Evolutionary conservation across 1,140 invertebrate genomes (phyloP).

Genomic region (Proales similis): DNA sequence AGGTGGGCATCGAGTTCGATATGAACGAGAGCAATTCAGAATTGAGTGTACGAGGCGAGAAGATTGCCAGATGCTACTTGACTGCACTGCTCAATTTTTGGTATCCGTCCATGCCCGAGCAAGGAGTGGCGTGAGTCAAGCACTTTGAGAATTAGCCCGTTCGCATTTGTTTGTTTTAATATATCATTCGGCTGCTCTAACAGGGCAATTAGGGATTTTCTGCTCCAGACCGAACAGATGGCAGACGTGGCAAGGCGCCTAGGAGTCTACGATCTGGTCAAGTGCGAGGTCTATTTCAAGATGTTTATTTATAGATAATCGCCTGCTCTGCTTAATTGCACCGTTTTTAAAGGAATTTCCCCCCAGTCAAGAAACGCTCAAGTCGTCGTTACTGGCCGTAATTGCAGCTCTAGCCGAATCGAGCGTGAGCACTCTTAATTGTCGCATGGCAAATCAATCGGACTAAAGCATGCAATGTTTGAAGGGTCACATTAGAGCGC

Average conservation of each 20-base stretch:
- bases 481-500: conserved; percentile 58
- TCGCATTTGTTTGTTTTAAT: background rate
- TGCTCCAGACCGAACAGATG: conserved; percentile 62
- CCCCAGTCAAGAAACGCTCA: conserved; percentile 60
- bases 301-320: background rate
- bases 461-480: conserved; percentile 8
- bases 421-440: conserved; percentile 40
- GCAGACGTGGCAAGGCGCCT: conserved; percentile 64
- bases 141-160: background rate
- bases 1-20: conserved; percentile 58
- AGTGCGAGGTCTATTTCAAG: conserved; percentile 60
- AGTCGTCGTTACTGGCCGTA: conserved; percentile 71
- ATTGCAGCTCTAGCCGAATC: conserved; percentile 62
- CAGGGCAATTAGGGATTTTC: conserved; percentile 60
- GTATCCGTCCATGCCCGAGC: conserved; percentile 66
- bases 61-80: conserved; percentile 59
- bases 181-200: conserved; percentile 41
- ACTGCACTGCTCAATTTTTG: conserved; percentile 58
- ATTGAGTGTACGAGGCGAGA: conserved; percentile 58
- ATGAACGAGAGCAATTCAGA: conserved; percentile 62
- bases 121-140: conserved; percentile 58
- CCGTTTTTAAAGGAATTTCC: conserved; percentile 66
- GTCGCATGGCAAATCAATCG: background rate
- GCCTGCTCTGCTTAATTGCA: conserved; percentile 37
- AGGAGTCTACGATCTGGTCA: conserved; percentile 72